Evolutionary conservation across 2,888 invertebrate species (phyloP).

Genomic region (Sycophila texana): DNA sequence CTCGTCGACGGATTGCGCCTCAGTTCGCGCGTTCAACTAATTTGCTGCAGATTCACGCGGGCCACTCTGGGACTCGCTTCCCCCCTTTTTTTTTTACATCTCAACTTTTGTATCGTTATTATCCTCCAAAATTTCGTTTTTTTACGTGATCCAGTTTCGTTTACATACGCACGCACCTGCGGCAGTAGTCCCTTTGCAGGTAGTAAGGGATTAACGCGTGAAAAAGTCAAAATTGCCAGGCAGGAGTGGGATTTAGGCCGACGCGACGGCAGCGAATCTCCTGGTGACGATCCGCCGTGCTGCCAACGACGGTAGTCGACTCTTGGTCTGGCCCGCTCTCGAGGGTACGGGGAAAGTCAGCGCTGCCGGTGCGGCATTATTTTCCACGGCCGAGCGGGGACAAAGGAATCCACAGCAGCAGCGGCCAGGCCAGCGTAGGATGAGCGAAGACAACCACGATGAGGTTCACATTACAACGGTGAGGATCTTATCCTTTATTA

Average conservation of each 20-base stretch:
- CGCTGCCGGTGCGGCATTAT: not conserved
- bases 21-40: too few species aligned
- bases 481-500: constrained; percentile 47
- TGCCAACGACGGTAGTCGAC: not conserved
- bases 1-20: too few species aligned
- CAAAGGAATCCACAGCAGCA: constrained; percentile 10
- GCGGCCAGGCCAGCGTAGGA: constrained; percentile 34
- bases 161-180: not conserved
- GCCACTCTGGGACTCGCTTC: too few species aligned
- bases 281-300: constrained; percentile 32
- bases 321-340: constrained; percentile 13
- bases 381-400: too few species aligned
- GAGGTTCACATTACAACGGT: constrained; percentile 72
- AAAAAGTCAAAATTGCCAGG: constrained; percentile 16
- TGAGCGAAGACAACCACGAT: constrained; percentile 61
- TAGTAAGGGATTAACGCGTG: not conserved
- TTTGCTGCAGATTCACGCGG: too few species aligned
- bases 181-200: not conserved
- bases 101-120: too few species aligned
- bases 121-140: too few species aligned
- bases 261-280: constrained; percentile 32
- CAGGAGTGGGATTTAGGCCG: constrained; percentile 1
- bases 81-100: too few species aligned
- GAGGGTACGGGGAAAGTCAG: not conserved
- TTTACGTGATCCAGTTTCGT: too few species aligned